Base-by-base conservation (phyloP, 1,140 invertebrate genomes). In the Danaus melanippus region DNA sequence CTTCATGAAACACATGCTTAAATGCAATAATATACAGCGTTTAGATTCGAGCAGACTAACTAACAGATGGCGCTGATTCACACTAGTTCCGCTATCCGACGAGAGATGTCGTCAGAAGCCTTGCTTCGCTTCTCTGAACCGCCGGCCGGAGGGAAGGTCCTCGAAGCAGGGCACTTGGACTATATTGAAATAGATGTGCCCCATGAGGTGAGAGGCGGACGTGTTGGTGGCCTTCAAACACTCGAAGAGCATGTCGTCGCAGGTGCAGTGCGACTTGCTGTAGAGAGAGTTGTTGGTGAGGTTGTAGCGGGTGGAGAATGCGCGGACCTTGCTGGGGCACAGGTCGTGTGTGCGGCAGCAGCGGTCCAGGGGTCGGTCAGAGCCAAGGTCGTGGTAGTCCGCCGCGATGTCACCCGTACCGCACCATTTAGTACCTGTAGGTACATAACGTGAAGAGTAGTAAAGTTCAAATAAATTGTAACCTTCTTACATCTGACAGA, bases 341-440 rank as follows among this genome's bases (percentile, higher is more conserved):
- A 96, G 88, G 86, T 97, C 95, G 76, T 97, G 95, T 3, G 91
- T 91, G 46, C 95, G 88, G 76, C 95, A 97, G 79, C 95, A 97
- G 64, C 91, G 91, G 80, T 96, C 95, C 53, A 96, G 90, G 12
- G 88, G 84, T 41, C 88, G 84, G 66, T 93, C 90, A 0, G 88
- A 79, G 15, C 95, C 95, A 46, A 96, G 87, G 77, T 96, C 94
- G 76, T 92, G 93, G 81, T 96, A 96, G 66, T 90, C 90, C n/a
- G 89, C 86, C 1, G 95, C 95, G 53, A 96, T 91, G 73, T 96
- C 94, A 1, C 94, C 94, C 0, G 92, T 92, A 2, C 95, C 95
- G 71, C 95, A 96, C 95, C 95, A 96, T 82, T 96, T 96, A 44
- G 94, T 96, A 44, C 94, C 94, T 96, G 67, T n/a, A n/a, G n/a